phyloP scores from a whole-genome alignment of 2,113 vertebrate species.

The Chamaetylas fuelleborni region DNA sequence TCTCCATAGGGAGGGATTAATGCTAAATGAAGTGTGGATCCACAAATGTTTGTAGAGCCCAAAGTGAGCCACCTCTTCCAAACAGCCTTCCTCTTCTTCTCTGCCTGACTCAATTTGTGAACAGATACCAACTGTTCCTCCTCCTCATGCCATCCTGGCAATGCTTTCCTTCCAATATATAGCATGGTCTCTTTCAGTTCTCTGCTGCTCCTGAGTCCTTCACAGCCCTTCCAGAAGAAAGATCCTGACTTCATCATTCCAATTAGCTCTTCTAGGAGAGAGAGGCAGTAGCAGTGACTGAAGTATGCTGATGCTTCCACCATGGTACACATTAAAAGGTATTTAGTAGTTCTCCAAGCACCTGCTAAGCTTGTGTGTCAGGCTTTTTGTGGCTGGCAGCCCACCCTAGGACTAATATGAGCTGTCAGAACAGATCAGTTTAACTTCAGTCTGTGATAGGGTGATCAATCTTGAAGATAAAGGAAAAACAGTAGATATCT shows the following conservation, averaged over 20 bases:
- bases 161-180: background rate
- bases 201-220: background rate
- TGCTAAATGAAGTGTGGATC: slow-evolving; percentile 36
- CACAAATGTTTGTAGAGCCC: slow-evolving; percentile 3
- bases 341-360: background rate
- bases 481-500: background rate
- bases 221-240: background rate
- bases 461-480: background rate
- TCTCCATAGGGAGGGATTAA: slow-evolving; percentile 25
- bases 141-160: background rate
- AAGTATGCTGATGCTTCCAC: background rate
- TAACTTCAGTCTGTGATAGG: background rate
- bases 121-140: background rate
- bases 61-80: background rate
- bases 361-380: background rate
- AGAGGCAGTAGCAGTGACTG: background rate
- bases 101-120: background rate
- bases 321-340: background rate
- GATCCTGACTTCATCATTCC: background rate
- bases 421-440: slow-evolving; percentile 30
- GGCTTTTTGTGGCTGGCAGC: background rate
- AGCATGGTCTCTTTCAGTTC: background rate
- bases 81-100: background rate
- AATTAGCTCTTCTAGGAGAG: background rate
- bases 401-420: background rate